A percentile compares a stretch with the other conserved stretches of the same genome.
Evolutionary conservation across 1,140 invertebrate genomes (phyloP).

Genomic region (Paracyclopina nana): DNA sequence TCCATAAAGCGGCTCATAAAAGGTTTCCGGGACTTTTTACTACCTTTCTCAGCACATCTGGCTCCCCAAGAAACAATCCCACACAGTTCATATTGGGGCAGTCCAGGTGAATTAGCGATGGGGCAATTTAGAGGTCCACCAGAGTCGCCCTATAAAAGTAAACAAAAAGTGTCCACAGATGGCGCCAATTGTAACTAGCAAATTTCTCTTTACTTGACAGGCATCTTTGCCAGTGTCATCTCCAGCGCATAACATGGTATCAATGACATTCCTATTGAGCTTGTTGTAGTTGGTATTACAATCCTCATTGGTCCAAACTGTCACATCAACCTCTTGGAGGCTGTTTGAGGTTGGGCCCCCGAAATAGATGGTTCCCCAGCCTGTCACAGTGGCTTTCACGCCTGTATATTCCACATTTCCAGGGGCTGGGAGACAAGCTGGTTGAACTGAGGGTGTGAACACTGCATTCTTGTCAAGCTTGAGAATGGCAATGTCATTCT

Average conservation of each 20-base stretch:
- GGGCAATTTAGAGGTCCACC: conserved; percentile 8
- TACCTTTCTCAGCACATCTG: conserved; percentile 1
- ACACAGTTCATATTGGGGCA: not conserved
- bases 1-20: not conserved
- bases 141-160: not conserved
- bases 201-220: conserved; percentile 32
- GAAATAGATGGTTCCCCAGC: conserved; percentile 40
- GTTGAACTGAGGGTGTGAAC: conserved; percentile 21
- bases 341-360: conserved; percentile 33
- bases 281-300: conserved; percentile 27
- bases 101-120: not conserved
- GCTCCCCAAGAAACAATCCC: conserved; percentile 11
- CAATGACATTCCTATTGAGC: conserved; percentile 23
- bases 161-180: not conserved
- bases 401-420: conserved; percentile 17
- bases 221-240: conserved; percentile 37
- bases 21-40: not conserved
- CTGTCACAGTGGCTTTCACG: conserved; percentile 22
- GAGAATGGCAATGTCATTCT: conserved; percentile 25
- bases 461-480: conserved; percentile 19
- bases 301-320: conserved; percentile 32
- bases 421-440: conserved; percentile 23
- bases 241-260: conserved; percentile 44
- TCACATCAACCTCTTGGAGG: conserved; percentile 36
- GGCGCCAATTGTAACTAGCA: not conserved